phyloP scores from a whole-genome alignment of 2,797 vertebrate genomes.

The Echeneis naucrates region DNA sequence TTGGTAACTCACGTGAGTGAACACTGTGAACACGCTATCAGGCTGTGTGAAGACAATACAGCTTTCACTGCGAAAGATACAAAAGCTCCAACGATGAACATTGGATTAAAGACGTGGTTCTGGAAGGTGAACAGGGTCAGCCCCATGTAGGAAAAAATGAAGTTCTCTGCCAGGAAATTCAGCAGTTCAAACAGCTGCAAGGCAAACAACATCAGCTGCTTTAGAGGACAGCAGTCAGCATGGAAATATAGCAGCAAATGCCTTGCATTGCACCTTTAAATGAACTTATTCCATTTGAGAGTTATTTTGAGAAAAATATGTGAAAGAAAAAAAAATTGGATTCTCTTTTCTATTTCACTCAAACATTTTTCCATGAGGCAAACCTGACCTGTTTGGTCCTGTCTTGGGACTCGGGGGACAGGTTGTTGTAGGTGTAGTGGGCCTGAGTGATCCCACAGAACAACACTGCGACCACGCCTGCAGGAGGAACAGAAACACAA shows the following conservation, averaged over 20 bases:
- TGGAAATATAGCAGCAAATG: neutral
- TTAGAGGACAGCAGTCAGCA: neutral
- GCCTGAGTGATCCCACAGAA: constrained; percentile 99
- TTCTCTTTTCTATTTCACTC: neutral
- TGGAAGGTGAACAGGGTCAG: constrained; percentile 97
- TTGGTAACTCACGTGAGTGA: neutral
- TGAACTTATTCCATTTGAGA: neutral
- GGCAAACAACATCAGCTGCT: constrained; percentile 27
- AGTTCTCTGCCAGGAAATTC: constrained; percentile 99
- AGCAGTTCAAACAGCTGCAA: constrained; percentile 96
- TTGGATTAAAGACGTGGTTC: constrained; percentile 94
- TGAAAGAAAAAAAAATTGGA: neutral
- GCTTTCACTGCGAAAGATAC: constrained; percentile 89
- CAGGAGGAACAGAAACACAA: neutral
- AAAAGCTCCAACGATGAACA: constrained; percentile 94
- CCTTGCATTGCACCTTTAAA: neutral
- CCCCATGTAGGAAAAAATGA: constrained; percentile 99
- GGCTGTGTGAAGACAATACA: neutral
- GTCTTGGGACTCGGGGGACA: constrained; percentile 95
- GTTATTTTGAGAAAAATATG: neutral
- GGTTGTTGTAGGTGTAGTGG: constrained; percentile 97
- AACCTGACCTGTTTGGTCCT: constrained; percentile 93
- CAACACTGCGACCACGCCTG: constrained; percentile 96
- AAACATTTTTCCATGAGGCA: neutral
- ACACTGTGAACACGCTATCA: neutral